Base-by-base conservation (phyloP, 2,797 vertebrate species). In the Pteronotus mesoamericanus region DNA sequence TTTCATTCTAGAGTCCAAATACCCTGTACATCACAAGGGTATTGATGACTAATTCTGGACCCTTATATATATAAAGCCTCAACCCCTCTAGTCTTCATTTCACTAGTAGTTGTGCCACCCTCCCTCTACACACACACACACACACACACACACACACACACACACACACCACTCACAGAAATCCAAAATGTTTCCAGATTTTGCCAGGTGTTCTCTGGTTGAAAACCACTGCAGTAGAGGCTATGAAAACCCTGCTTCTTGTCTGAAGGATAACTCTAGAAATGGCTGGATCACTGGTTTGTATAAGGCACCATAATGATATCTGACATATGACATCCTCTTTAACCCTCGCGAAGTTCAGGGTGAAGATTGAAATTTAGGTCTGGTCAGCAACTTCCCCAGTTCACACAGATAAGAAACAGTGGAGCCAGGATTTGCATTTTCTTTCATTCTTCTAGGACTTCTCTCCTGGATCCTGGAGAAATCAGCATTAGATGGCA, bases 381-480 rank as follows among this genome's bases (percentile, higher is more conserved):
- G 5, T 11, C 0, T 18, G 1, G 42, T 12, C n/a, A 29, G 21
- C 1, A n/a, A 32, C 46, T 4, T 34, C 18, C 39, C 2, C 1
- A 32, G 39, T 39, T 22, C 46, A 42, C 2, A 24, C 3, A 4
- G 59, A 21, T 16, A 53, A 68, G 55, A 78, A 74, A 77, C 11
- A 32, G 32, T 12, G 6, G 51, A 32, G 6, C 44, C 0, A 1
- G 29, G 24, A 6, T 34, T 48, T 48, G 9, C 22, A 4, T 57
- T 37, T 75, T 57, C 18, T 32, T 46, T 61, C 6, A 1, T 11
- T 42, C 29, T 2, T 1, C 61, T 66, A 18, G 18, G 26, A 59
- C 6, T 18, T 59, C 22, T 79, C 57, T 37, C 39, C 9, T 2
- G 10, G 15, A 18, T 32, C 6, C 37, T 10, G 1, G 9, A 68